These are phyloP conservation scores for Burhinus oedicnemus DNA, from an alignment of 2,113 vertebrate genomes.

Conservation along the genomic window DNA sequence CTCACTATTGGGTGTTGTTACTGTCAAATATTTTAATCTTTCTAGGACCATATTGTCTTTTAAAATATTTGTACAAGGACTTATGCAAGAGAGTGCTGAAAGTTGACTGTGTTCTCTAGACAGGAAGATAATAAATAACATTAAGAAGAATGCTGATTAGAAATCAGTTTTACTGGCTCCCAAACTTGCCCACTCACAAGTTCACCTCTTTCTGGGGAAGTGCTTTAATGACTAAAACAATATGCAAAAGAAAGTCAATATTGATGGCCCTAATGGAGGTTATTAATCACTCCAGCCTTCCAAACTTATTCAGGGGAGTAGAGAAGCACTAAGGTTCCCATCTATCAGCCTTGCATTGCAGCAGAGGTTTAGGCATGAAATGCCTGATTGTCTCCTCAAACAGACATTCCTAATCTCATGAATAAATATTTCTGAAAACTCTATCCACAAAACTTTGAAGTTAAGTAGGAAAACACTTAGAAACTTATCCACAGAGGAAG, in stretches of 20 bases:
- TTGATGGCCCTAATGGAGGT: neutral
- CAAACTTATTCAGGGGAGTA: neutral
- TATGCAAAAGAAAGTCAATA: neutral
- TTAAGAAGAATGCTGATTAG: neutral
- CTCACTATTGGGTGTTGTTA: neutral
- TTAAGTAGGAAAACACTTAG: neutral
- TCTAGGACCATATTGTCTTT: neutral
- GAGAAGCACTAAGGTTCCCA: neutral
- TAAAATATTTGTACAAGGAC: neutral
- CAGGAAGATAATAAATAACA: neutral
- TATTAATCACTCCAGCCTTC: constrained; percentile 1
- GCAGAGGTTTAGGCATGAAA: neutral
- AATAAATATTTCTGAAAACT: neutral
- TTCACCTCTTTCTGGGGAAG: neutral
- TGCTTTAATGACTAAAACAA: constrained; percentile 15
- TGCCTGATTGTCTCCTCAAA: neutral
- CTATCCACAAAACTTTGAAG: neutral
- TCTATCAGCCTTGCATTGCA: neutral
- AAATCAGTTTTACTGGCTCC: constrained; percentile 18
- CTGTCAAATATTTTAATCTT: neutral
- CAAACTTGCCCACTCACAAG: neutral
- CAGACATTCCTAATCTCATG: neutral
- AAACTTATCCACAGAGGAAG: neutral
- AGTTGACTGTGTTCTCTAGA: neutral
- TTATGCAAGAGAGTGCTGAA: neutral